A percentile compares a stretch with the other conserved stretches of the same genome.
Conservation (phyloP, 2,113 vertebrate species). For the Geothlypis trichas region DNA sequence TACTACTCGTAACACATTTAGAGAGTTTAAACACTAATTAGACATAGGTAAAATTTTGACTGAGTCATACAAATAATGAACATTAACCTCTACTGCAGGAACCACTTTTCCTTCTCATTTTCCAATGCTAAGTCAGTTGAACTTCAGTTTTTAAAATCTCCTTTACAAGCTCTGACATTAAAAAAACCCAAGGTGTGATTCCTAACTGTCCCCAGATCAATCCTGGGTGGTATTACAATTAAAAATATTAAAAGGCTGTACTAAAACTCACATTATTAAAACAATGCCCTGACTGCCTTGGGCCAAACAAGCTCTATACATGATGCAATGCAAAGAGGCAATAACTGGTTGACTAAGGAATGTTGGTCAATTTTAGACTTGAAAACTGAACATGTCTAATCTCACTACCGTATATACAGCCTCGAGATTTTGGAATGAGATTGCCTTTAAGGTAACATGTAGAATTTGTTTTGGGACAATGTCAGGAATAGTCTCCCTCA, state of each 20-base stretch:
- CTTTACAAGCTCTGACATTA: not conserved
- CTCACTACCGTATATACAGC: not conserved
- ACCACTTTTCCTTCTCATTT: not conserved
- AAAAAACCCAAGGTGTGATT: not conserved
- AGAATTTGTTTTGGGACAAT: not conserved
- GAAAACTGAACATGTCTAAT: not conserved
- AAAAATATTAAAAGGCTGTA: not conserved
- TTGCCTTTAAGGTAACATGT: not conserved
- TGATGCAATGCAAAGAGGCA: not conserved
- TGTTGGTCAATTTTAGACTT: not conserved
- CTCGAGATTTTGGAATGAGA: not conserved
- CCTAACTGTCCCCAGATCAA: not conserved
- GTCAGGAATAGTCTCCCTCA: not conserved
- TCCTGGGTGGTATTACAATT: not conserved
- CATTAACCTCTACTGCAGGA: not conserved
- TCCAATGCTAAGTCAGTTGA: not conserved
- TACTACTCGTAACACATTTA: not conserved
- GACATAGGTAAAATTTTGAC: not conserved
- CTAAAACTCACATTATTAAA: not conserved
- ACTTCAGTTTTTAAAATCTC: not conserved
- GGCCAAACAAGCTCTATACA: not conserved
- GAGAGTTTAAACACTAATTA: not conserved
- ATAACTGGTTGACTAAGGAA: not conserved
- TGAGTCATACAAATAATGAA: accelerated
- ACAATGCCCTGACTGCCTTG: not conserved